Evolutionary conservation across 2,888 invertebrate species (phyloP).

Genomic region (Athalia cordata): DNA sequence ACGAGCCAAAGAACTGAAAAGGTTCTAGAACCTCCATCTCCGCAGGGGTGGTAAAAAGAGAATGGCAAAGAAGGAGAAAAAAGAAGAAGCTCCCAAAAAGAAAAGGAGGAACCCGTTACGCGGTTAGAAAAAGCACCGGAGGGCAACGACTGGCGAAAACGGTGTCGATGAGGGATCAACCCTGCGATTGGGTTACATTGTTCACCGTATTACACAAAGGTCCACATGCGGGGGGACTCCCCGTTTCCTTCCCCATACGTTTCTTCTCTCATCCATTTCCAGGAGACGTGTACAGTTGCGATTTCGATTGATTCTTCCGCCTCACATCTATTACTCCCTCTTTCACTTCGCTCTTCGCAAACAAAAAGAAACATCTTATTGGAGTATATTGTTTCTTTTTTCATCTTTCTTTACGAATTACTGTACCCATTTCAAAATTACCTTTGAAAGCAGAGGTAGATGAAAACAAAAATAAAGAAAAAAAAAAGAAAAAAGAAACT

Average conservation of each 20-base stretch:
- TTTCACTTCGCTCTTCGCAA: neutral
- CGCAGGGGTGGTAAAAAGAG: neutral
- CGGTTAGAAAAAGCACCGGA: constrained; percentile 12
- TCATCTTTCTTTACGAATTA: too few species aligned
- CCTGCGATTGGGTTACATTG: constrained; percentile 56
- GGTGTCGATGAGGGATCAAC: constrained; percentile 47
- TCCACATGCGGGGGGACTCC: neutral
- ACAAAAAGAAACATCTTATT: neutral
- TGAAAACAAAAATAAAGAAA: neutral
- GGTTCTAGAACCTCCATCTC: neutral
- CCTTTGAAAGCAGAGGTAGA: neutral
- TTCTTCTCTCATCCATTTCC: constrained; percentile 22
- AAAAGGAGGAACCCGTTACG: neutral
- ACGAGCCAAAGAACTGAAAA: constrained; percentile 15
- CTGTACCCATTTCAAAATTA: too few species aligned
- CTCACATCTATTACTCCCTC: neutral
- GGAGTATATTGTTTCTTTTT: neutral
- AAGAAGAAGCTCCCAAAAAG: neutral
- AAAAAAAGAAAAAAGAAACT: neutral
- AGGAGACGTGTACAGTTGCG: constrained; percentile 19
- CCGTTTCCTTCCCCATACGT: neutral
- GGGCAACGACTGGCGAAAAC: constrained; percentile 22
- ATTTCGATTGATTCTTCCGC: constrained; percentile 22
- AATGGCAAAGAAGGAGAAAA: neutral
- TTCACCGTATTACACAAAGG: constrained; percentile 56